Evolutionary conservation across 2,113 vertebrate genomes (phyloP), one percentile per base, ranked within the genome.

Genomic region (Fulica atra): DNA sequence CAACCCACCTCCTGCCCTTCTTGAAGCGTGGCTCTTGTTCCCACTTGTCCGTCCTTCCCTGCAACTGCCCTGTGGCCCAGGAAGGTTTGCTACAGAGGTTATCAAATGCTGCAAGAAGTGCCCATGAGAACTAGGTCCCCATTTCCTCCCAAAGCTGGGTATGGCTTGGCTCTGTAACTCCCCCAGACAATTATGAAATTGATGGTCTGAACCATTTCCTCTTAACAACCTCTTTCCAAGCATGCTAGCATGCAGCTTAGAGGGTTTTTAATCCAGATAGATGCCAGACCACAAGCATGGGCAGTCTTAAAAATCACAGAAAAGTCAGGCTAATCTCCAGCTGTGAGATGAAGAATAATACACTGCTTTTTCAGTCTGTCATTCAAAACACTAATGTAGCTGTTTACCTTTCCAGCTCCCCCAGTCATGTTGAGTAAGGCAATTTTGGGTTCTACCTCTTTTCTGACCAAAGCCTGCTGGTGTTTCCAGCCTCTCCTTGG

Each of bases 41-140:
- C 24, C 13, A 4, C 33, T 79, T 1, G 1, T 57, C 28, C 3
- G 0, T 59, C 56, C 28, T 57, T 79, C 7, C 7, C 3, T 1
- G 21, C 2, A 5, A 36, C 72, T 73, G 44, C 40, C 31, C 19
- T 2, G 0, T 23, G 40, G 36, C 28, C 36, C 15, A 24, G 57
- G 42, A 90, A 57, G 7, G 56, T 21, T 65, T 42, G 23, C 64
- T 76, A 19, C 12, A 16, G 53, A 46, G 20, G 38, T 33, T 9
- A 40, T 90, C 10, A 60, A 72, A 44, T 38, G 23, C 68, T 68
- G 23, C 44, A 66, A 50, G 14, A 66, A 66, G 38, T 13, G 31
- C 8, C 69, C 66, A 24, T 5, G 9, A 51, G 66, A 93, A 28
- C 33, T 10, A 72, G 66, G 60, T 54, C 29, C n/a, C 13, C 0